Evolutionary conservation across 2,797 vertebrate genomes (phyloP).

Genomic region (Argentina silus): DNA sequence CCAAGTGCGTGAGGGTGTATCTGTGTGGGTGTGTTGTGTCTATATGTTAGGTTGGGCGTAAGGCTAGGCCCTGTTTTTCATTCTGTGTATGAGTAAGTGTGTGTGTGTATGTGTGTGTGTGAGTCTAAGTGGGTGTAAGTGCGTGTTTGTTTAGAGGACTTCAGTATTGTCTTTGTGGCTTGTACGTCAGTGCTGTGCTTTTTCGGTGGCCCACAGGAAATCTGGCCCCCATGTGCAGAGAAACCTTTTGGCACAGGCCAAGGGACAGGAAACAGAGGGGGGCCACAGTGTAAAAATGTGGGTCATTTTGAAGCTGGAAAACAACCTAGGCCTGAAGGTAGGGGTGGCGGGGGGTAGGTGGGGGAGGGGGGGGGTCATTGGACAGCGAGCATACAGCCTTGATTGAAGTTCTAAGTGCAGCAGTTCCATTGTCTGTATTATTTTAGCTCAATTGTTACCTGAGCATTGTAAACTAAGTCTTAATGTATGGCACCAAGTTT

Average conservation of each 20-base stretch:
- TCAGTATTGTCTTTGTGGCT: constrained; percentile 74
- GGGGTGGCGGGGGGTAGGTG: constrained; percentile 24
- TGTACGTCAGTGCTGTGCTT: constrained; percentile 78
- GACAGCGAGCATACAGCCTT: constrained; percentile 48
- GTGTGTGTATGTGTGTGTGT: constrained; percentile 52
- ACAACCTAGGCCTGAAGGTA: constrained; percentile 64
- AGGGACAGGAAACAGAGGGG: constrained; percentile 78
- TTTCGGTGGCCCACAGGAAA: constrained; percentile 81
- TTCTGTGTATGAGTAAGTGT: constrained; percentile 49
- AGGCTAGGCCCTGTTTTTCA: constrained; percentile 39
- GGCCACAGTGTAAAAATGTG: constrained; percentile 67
- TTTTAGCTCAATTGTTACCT: constrained; percentile 64
- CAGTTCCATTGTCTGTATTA: constrained; percentile 60
- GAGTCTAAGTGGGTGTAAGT: constrained; percentile 56
- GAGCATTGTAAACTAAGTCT: constrained; percentile 48
- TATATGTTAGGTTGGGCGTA: constrained; percentile 3
- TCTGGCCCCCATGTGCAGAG: constrained; percentile 80
- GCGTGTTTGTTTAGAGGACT: constrained; percentile 77
- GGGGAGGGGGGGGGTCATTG: constrained; percentile 39
- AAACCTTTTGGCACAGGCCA: constrained; percentile 83
- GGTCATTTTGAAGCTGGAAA: constrained; percentile 79
- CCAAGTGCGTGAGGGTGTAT: constrained; percentile 3
- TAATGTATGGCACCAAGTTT: constrained; percentile 59
- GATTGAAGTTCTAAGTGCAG: constrained; percentile 58
- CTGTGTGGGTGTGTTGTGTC: constrained; percentile 15